A percentile compares a stretch with the other conserved stretches of the same genome.
Conservation (phyloP, 1,140 invertebrate species). For the Holcopasites calliopsidis region DNA sequence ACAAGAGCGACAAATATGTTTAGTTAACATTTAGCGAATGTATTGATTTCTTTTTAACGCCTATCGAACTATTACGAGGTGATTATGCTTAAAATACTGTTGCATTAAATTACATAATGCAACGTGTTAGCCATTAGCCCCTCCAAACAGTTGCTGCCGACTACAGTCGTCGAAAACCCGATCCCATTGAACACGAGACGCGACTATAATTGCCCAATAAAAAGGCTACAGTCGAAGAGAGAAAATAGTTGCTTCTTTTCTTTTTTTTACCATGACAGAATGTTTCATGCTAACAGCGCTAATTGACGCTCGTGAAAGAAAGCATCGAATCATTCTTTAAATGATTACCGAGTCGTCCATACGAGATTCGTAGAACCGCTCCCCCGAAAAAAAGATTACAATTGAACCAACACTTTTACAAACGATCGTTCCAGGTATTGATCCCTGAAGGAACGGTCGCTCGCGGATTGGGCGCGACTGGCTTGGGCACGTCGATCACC, state of each 20-base stretch:
- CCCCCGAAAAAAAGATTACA: neutral
- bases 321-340: neutral
- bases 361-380: no score
- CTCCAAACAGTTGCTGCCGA: neutral
- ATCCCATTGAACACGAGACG: neutral
- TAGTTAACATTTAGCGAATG: no score
- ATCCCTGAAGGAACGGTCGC: slow-evolving; percentile 68
- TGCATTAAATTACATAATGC: slow-evolving; percentile 17
- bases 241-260: neutral
- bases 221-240: neutral
- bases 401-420: neutral
- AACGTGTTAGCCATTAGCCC: slow-evolving; percentile 2
- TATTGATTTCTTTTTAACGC: neutral
- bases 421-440: slow-evolving; percentile 74
- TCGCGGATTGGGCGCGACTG: slow-evolving; percentile 81
- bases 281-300: neutral
- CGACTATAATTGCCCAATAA: slow-evolving; percentile 10
- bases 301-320: neutral
- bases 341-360: neutral
- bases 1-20: no score
- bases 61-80: neutral
- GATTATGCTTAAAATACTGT: neutral
- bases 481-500: slow-evolving; percentile 76
- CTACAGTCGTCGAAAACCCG: neutral
- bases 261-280: neutral